phyloP scores from a whole-genome alignment of 2,113 vertebrate species.

The Semnornis frantzii region DNA sequence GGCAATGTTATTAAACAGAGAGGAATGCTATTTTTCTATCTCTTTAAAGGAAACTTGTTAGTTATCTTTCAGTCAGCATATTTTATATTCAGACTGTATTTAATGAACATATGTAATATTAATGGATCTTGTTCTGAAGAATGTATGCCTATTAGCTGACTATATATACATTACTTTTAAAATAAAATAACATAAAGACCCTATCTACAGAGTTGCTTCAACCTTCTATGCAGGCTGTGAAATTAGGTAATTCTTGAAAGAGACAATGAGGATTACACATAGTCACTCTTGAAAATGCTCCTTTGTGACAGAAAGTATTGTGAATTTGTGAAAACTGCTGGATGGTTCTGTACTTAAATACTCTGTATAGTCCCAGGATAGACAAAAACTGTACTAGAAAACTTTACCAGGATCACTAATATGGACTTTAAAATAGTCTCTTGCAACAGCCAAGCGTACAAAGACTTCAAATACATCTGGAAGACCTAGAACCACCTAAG shows the following conservation, averaged over 20 bases:
- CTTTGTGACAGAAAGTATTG: neutral
- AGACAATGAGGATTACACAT: neutral
- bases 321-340: neutral
- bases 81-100: neutral
- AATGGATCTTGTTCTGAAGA: neutral
- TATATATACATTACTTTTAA: neutral
- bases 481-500: neutral
- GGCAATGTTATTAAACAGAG: neutral
- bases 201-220: neutral
- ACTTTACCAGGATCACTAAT: neutral
- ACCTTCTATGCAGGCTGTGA: neutral
- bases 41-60: constrained; percentile 2
- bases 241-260: neutral
- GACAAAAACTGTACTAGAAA: neutral
- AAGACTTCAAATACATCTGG: neutral
- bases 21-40: neutral
- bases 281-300: neutral
- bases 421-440: neutral
- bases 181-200: neutral
- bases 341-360: neutral
- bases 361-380: neutral
- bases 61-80: neutral
- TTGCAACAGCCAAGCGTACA: neutral
- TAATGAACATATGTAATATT: neutral
- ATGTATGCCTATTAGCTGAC: neutral